A percentile compares a stretch with the other conserved stretches of the same genome.
Evolutionary conservation across 1,140 invertebrate species (phyloP).

Genomic region (Aphelinus atriplicis): DNA sequence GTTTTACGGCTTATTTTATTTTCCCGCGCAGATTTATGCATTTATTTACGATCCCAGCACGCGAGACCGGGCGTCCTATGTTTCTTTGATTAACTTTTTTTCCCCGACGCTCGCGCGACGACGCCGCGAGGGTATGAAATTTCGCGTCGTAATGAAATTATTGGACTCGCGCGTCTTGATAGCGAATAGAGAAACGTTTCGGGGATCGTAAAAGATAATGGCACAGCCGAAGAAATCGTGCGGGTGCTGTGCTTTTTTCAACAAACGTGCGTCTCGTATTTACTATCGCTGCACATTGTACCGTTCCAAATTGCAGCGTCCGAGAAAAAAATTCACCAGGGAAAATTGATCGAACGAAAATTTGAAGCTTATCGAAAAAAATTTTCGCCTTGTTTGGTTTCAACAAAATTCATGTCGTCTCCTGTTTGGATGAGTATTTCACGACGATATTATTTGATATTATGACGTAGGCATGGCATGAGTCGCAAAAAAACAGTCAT

Average conservation of each 20-base stretch:
- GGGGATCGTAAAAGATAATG: background rate
- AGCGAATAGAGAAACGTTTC: background rate
- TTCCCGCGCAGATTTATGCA: slow-evolving; percentile 35
- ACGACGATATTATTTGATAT: too few relatives aligned
- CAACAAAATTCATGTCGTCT: too few relatives aligned
- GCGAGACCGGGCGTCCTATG: slow-evolving; percentile 11
- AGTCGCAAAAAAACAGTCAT: too few relatives aligned
- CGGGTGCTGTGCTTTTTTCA: background rate
- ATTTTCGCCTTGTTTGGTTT: too few relatives aligned
- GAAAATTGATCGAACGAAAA: background rate
- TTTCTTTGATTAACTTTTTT: slow-evolving; percentile 24
- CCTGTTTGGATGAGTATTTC: too few relatives aligned
- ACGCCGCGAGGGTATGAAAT: slow-evolving; percentile 18
- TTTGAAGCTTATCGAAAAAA: background rate
- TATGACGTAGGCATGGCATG: too few relatives aligned
- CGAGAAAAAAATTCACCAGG: too few relatives aligned
- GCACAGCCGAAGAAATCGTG: too few relatives aligned
- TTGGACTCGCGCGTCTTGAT: slow-evolving; percentile 5
- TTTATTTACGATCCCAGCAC: slow-evolving; percentile 34
- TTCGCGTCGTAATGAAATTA: slow-evolving; percentile 21
- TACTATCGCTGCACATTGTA: too few relatives aligned
- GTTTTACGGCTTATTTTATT: slow-evolving; percentile 37
- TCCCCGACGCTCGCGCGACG: background rate
- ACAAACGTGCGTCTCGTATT: too few relatives aligned
- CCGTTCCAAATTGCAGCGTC: too few relatives aligned